Evolutionary conservation across 2,113 vertebrate genomes (phyloP).

Genomic region (Ochotona princeps): DNA sequence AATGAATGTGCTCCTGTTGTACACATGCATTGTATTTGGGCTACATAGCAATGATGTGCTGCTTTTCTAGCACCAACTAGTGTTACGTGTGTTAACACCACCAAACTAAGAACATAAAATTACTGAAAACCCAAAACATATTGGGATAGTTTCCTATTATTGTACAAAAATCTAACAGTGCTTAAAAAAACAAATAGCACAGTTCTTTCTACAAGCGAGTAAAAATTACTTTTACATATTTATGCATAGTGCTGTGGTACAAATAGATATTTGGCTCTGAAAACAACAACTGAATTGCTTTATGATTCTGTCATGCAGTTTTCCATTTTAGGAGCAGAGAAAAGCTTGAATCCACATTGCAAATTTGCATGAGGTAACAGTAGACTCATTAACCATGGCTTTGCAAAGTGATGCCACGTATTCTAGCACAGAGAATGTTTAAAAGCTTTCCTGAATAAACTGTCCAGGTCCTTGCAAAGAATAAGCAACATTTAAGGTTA

Average conservation of each 20-base stretch:
- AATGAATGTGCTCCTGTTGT: slow-evolving; percentile 21
- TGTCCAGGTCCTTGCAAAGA: slow-evolving; percentile 20
- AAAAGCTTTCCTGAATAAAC: neutral
- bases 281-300: neutral
- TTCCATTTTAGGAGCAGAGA: neutral
- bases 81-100: slow-evolving; percentile 67
- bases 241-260: neutral
- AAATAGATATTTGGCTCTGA: neutral
- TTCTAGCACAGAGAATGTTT: slow-evolving; percentile 10
- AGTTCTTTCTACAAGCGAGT: neutral
- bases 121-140: neutral
- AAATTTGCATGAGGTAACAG: slow-evolving; percentile 11
- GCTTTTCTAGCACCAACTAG: slow-evolving; percentile 75
- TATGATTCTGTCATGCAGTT: neutral
- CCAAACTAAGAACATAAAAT: slow-evolving; percentile 49
- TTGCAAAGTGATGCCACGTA: neutral
- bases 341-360: neutral
- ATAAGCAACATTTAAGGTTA: neutral
- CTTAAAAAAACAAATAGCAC: neutral
- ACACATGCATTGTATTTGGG: slow-evolving; percentile 21
- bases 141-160: neutral
- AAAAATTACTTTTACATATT: neutral
- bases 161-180: neutral
- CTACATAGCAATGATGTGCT: neutral
- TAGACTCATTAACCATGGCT: slow-evolving; percentile 6